phyloP scores from a whole-genome alignment of 2,888 invertebrate species.

The Ceriagrion tenellum region DNA sequence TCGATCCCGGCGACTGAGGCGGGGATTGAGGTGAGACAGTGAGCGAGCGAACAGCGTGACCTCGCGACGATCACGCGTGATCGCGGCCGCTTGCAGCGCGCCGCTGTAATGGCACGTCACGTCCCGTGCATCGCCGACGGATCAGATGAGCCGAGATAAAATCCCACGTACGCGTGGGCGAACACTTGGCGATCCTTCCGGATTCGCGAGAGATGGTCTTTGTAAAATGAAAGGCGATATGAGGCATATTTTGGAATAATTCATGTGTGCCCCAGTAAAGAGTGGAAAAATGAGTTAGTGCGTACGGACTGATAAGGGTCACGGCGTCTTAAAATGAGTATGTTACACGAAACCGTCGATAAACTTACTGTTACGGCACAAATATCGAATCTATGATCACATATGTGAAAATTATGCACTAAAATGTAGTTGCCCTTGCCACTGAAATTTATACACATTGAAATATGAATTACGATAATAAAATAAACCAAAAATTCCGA shows the following conservation, averaged over 20 bases:
- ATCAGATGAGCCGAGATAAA: slow-evolving; percentile 1
- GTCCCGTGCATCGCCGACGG: not conserved
- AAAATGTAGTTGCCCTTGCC: no score
- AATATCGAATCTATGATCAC: no score
- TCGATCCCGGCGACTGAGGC: not conserved
- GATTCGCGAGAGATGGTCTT: not conserved
- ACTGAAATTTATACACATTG: no score
- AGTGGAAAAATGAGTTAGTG: not conserved
- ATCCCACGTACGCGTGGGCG: not conserved
- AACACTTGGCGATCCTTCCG: not conserved
- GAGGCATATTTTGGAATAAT: not conserved
- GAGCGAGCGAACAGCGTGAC: slow-evolving; percentile 69
- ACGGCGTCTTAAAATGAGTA: not conserved
- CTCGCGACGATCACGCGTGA: slow-evolving; percentile 66
- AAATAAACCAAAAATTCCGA: no score
- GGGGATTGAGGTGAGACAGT: not conserved
- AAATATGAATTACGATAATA: no score
- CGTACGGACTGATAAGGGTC: not conserved
- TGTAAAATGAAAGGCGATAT: not conserved
- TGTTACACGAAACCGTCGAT: not conserved
- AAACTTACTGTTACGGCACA: not conserved
- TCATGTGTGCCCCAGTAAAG: not conserved
- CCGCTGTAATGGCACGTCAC: not conserved
- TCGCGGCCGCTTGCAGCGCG: not conserved
- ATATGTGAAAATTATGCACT: no score